phyloP scores from a whole-genome alignment of 2,888 invertebrate species.

The Pollenia labialis region DNA sequence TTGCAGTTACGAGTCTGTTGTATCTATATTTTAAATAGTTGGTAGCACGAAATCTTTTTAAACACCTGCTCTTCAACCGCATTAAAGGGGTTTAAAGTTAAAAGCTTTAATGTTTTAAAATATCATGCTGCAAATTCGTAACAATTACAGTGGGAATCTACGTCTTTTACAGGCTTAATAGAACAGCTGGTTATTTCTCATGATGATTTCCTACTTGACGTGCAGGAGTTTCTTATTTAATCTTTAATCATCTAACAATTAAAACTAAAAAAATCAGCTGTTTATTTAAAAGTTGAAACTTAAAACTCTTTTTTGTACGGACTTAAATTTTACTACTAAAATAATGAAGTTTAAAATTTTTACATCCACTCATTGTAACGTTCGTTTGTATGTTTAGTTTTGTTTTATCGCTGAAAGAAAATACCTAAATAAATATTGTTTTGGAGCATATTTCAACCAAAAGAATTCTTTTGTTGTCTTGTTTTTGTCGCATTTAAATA shows the following conservation, averaged over 20 bases:
- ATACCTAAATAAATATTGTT: not conserved
- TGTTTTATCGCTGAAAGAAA: not conserved
- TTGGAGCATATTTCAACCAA: not conserved
- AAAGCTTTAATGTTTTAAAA: constrained; percentile 55
- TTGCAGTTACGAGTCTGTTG: constrained; percentile 5
- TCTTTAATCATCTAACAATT: constrained; percentile 28
- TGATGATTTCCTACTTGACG: not conserved
- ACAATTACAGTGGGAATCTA: not conserved
- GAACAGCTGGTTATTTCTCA: constrained; percentile 45
- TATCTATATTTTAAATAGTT: constrained; percentile 36
- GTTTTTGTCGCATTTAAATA: not conserved
- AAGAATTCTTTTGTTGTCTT: not conserved
- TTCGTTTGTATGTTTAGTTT: no score
- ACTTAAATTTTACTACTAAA: no score
- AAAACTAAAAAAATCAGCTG: constrained; percentile 14
- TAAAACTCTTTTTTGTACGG: not conserved
- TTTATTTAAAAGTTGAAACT: constrained; percentile 1
- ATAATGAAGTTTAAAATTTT: no score
- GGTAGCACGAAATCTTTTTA: constrained; percentile 49
- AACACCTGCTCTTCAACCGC: constrained; percentile 67
- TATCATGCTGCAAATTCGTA: constrained; percentile 5
- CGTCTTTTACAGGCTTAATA: not conserved
- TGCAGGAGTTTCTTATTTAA: not conserved
- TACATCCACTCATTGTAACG: no score
- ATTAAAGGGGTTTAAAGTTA: constrained; percentile 54